phyloP scores from a whole-genome alignment of 2,113 vertebrate species.

The Corydoras sp. region DNA sequence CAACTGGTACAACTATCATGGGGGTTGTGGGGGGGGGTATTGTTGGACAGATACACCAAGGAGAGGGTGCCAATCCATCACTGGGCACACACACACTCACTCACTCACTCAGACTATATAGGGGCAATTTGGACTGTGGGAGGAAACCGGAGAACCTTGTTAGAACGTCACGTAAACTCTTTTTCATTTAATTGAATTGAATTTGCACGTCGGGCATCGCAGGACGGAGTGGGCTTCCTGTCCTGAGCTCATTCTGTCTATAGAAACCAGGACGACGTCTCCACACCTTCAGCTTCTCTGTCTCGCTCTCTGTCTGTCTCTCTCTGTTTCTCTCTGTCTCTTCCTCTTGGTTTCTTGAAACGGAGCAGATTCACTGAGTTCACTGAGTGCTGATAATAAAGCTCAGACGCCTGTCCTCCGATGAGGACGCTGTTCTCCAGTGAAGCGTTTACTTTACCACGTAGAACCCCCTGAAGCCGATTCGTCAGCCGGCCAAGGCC shows the following conservation, averaged over 20 bases:
- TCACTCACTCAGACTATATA: too few relatives aligned
- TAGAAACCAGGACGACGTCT: constrained; percentile 62
- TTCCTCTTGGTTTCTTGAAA: not conserved
- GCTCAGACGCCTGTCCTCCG: not conserved
- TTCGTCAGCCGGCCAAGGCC: constrained; percentile 50
- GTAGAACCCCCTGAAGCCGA: constrained; percentile 31
- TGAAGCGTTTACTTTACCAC: constrained; percentile 36
- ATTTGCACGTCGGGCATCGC: too few relatives aligned
- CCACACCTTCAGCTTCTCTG: constrained; percentile 8
- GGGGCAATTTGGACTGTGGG: too few relatives aligned
- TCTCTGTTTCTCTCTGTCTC: constrained; percentile 32
- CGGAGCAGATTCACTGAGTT: not conserved
- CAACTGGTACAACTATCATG: too few relatives aligned
- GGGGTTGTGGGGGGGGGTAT: too few relatives aligned
- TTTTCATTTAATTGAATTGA: too few relatives aligned
- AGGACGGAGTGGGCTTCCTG: constrained; percentile 29
- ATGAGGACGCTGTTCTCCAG: constrained; percentile 29
- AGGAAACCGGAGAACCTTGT: too few relatives aligned
- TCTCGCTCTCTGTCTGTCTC: constrained; percentile 40
- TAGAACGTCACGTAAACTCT: too few relatives aligned
- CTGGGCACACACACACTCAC: too few relatives aligned
- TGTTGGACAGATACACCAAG: too few relatives aligned
- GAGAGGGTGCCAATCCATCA: too few relatives aligned
- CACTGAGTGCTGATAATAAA: not conserved
- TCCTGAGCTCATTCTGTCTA: constrained; percentile 67